Percentiles rank a stretch among this genome's conserved stretches.
Conservation (phyloP, 2,113 vertebrate species). For the Myiozetetes cayanensis region DNA sequence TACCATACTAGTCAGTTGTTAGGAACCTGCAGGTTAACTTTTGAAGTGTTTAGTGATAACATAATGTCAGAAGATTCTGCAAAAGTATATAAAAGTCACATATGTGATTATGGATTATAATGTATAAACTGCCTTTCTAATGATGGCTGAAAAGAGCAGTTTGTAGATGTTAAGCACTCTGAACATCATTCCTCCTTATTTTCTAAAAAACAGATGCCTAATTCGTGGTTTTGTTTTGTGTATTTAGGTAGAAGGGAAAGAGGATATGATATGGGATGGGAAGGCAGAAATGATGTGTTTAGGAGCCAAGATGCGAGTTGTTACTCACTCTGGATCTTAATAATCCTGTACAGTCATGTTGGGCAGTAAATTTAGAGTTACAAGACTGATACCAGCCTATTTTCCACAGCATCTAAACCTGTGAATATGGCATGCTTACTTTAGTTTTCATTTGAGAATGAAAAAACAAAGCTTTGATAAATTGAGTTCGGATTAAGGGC, state of each 20-base stretch:
- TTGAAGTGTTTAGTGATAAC: not conserved
- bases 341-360: not conserved
- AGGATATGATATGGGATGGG: not conserved
- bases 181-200: not conserved
- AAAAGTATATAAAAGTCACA: not conserved
- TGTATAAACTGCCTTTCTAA: not conserved
- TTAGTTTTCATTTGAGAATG: not conserved
- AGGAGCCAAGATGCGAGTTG: not conserved
- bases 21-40: not conserved
- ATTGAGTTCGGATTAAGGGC: not conserved
- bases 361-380: not conserved
- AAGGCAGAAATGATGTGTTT: not conserved
- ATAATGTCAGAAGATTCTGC: not conserved
- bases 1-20: not conserved
- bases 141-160: not conserved
- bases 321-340: not conserved
- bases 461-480: not conserved
- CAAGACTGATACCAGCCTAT: not conserved
- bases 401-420: not conserved
- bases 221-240: not conserved
- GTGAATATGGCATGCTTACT: not conserved
- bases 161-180: not conserved
- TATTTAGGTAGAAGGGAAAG: not conserved
- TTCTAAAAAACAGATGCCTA: not conserved
- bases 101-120: not conserved